Evolutionary conservation across 1,140 invertebrate genomes (phyloP).

Genomic region (Ceratosolen solmsi): DNA sequence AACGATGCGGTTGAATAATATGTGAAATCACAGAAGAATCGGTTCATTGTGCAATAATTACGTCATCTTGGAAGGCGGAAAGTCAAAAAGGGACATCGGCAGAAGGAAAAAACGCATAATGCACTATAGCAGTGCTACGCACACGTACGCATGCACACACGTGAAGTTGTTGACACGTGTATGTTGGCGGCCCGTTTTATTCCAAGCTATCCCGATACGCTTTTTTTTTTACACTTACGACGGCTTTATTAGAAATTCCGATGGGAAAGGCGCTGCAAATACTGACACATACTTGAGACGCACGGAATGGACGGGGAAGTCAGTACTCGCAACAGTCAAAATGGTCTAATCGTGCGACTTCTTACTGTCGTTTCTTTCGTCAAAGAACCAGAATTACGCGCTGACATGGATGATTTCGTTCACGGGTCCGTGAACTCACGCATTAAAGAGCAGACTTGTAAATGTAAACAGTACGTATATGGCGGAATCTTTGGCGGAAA

Average conservation of each 20-base stretch:
- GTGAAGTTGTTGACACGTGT: too few relatives aligned
- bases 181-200: conserved; percentile 58
- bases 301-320: conserved; percentile 31
- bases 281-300: conserved; percentile 64
- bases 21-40: not conserved
- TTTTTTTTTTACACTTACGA: conserved; percentile 69
- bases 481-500: not conserved
- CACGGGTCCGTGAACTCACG: conserved; percentile 14
- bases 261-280: conserved; percentile 58
- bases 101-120: conserved; percentile 1
- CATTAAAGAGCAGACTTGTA: not conserved
- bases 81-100: not conserved
- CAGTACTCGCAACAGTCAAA: conserved; percentile 56
- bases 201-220: conserved; percentile 63
- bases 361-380: conserved; percentile 54
- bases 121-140: conserved; percentile 41
- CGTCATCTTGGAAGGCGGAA: not conserved
- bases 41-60: not conserved
- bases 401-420: conserved; percentile 66
- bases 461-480: conserved; percentile 36
- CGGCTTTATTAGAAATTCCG: conserved; percentile 73
- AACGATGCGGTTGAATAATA: too few relatives aligned
- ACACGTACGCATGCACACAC: conserved; percentile 66
- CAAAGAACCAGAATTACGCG: conserved; percentile 52
- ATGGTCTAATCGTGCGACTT: conserved; percentile 63